These are phyloP conservation scores for Chrysochloris asiatica DNA, from an alignment of 2,113 vertebrate species.

Conservation along the genomic window DNA sequence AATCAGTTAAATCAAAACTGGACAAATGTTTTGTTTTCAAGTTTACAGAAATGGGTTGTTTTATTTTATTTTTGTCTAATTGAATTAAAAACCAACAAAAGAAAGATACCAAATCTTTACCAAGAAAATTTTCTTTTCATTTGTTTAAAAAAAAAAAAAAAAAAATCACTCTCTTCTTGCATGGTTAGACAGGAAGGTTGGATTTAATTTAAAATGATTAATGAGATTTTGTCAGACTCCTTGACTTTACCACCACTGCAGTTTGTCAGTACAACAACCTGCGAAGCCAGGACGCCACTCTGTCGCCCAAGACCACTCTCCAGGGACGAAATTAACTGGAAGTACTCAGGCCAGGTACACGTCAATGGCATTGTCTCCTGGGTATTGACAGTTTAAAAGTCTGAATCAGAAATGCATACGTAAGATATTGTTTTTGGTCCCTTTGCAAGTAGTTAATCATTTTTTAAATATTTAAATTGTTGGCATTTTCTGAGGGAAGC, in stretches of 20 bases:
- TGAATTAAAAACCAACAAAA: conserved; percentile 75
- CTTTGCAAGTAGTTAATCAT: conserved; percentile 54
- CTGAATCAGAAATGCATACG: conserved; percentile 76
- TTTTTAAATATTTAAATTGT: conserved; percentile 50
- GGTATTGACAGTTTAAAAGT: conserved; percentile 85
- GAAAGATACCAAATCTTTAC: conserved; percentile 78
- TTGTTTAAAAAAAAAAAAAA: conserved; percentile 73
- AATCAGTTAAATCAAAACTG: conserved; percentile 53
- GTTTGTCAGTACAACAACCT: conserved; percentile 91
- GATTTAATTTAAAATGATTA: conserved; percentile 95
- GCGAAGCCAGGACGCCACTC: conserved; percentile 88
- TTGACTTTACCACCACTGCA: conserved; percentile 88
- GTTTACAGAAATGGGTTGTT: conserved; percentile 69
- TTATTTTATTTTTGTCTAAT: conserved; percentile 71
- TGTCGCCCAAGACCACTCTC: conserved; percentile 87
- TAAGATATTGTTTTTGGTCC: conserved; percentile 71
- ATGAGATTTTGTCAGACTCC: conserved; percentile 91
- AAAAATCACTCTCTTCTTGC: conserved; percentile 83
- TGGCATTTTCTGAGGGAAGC: conserved; percentile 58
- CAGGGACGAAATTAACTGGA: conserved; percentile 84
- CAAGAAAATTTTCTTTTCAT: conserved; percentile 82
- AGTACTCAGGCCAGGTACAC: conserved; percentile 84
- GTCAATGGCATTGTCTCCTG: conserved; percentile 83
- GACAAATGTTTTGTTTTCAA: conserved; percentile 77
- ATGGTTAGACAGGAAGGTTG: conserved; percentile 85